Evolutionary conservation across 2,888 invertebrate species (phyloP).

Genomic region (Sesia apiformis): DNA sequence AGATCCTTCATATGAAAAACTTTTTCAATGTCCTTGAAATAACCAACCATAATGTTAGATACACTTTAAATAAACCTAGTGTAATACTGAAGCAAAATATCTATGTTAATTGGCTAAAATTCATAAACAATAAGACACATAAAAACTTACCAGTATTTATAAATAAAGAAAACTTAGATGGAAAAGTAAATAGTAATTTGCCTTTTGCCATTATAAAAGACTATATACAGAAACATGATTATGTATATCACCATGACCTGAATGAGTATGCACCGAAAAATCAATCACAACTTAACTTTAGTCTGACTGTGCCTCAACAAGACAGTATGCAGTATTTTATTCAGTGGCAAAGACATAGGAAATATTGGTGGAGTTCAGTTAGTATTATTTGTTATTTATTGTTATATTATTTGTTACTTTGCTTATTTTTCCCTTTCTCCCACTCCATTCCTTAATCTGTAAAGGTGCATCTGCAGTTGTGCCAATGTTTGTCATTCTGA

Average conservation of each 20-base stretch:
- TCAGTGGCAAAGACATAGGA: slow-evolving; percentile 83
- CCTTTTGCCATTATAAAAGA: slow-evolving; percentile 33
- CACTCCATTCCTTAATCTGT: background rate
- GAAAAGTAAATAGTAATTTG: background rate
- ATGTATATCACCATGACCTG: slow-evolving; percentile 19
- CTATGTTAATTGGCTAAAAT: slow-evolving; percentile 44
- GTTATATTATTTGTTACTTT: background rate
- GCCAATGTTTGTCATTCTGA: no score
- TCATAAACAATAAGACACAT: slow-evolving; percentile 35
- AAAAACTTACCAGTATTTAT: slow-evolving; percentile 41
- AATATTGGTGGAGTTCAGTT: slow-evolving; percentile 90
- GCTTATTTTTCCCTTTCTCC: background rate
- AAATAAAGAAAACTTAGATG: slow-evolving; percentile 11
- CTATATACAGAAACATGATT: slow-evolving; percentile 13
- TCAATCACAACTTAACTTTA: slow-evolving; percentile 39
- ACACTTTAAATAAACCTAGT: slow-evolving; percentile 37
- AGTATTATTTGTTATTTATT: slow-evolving; percentile 20
- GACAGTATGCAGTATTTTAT: slow-evolving; percentile 79
- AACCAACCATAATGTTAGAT: slow-evolving; percentile 18
- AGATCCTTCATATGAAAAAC: slow-evolving; percentile 33
- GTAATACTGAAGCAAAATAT: slow-evolving; percentile 45
- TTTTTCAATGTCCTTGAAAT: slow-evolving; percentile 35
- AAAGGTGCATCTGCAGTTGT: no score
- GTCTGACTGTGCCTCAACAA: slow-evolving; percentile 53
- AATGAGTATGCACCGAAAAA: slow-evolving; percentile 16